Percentiles rank a stretch among this genome's conserved stretches.
Conservation (phyloP, 53 echinoderm and acorn worm species). For the Apostichopus leukothele region DNA sequence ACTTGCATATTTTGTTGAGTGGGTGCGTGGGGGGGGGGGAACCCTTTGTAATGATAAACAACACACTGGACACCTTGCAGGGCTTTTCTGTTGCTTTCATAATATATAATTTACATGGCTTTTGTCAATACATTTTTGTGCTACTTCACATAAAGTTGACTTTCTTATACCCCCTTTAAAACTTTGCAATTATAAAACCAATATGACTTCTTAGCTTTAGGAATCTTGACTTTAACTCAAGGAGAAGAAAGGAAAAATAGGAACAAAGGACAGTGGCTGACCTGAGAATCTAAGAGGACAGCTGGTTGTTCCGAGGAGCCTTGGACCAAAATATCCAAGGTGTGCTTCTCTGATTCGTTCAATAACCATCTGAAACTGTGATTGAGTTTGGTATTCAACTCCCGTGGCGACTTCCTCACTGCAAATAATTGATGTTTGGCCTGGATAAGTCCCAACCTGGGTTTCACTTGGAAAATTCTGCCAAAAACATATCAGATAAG, state of each 20-base stretch:
- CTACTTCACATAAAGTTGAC: too few relatives aligned
- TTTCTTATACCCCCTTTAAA: too few relatives aligned
- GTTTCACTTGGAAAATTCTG: constrained; percentile 87
- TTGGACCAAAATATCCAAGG: constrained; percentile 55
- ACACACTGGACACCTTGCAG: too few relatives aligned
- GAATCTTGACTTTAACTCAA: too few relatives aligned
- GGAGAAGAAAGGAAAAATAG: background rate
- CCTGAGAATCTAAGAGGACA: constrained; percentile 67
- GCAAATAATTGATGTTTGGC: constrained; percentile 86
- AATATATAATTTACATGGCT: too few relatives aligned
- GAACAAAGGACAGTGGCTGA: background rate
- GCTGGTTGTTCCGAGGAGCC: constrained; percentile 90
- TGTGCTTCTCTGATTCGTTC: constrained; percentile 80
- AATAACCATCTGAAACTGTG: constrained; percentile 68
- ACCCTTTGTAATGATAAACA: too few relatives aligned
- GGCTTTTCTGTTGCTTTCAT: too few relatives aligned
- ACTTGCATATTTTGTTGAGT: too few relatives aligned
- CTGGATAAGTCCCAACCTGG: constrained; percentile 64
- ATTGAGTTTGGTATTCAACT: constrained; percentile 64
- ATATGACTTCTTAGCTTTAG: too few relatives aligned
- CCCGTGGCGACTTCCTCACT: constrained; percentile 70
- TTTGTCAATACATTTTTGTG: too few relatives aligned
- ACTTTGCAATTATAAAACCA: too few relatives aligned
- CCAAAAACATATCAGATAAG: background rate
- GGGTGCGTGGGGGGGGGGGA: too few relatives aligned